Conservation (phyloP, 2,888 invertebrate genomes). For the Agrochola lota region DNA sequence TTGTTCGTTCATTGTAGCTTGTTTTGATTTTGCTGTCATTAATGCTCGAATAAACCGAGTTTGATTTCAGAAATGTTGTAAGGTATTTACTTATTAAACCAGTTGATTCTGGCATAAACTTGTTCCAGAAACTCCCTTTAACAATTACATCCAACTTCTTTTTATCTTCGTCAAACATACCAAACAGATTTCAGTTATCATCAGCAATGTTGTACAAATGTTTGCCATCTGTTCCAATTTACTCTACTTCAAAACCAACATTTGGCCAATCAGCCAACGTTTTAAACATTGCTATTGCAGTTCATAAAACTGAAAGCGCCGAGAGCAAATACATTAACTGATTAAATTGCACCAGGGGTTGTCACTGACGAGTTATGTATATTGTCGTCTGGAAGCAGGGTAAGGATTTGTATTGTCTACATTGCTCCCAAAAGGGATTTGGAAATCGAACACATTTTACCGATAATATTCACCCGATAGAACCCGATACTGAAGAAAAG, state of each 20-base stretch:
- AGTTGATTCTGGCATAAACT: slow-evolving; percentile 14
- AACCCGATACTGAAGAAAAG: slow-evolving; percentile 31
- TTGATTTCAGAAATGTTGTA: slow-evolving; percentile 19
- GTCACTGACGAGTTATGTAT: slow-evolving; percentile 73
- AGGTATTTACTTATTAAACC: slow-evolving; percentile 15
- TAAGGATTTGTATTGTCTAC: slow-evolving; percentile 69
- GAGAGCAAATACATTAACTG: slow-evolving; percentile 84
- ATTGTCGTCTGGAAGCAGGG: slow-evolving; percentile 69
- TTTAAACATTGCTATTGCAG: slow-evolving; percentile 77
- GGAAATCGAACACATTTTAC: slow-evolving; percentile 64
- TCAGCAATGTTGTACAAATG: slow-evolving; percentile 33
- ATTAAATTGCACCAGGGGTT: slow-evolving; percentile 83
- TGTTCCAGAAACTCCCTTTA: not conserved
- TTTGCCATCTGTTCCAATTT: slow-evolving; percentile 53
- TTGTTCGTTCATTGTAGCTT: slow-evolving; percentile 51
- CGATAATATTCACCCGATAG: slow-evolving; percentile 64
- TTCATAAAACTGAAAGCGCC: slow-evolving; percentile 80
- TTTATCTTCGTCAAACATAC: slow-evolving; percentile 17
- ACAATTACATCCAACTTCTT: slow-evolving; percentile 1
- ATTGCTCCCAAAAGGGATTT: slow-evolving; percentile 66
- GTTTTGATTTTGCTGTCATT: slow-evolving; percentile 36
- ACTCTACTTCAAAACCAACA: slow-evolving; percentile 52
- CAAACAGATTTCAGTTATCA: slow-evolving; percentile 28
- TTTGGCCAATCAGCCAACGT: slow-evolving; percentile 53
- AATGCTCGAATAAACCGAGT: slow-evolving; percentile 9